A percentile compares a stretch with the other conserved stretches of the same genome.
Evolutionary conservation across 2,113 vertebrate species (phyloP).

Genomic region (Erinaceus europaeus): DNA sequence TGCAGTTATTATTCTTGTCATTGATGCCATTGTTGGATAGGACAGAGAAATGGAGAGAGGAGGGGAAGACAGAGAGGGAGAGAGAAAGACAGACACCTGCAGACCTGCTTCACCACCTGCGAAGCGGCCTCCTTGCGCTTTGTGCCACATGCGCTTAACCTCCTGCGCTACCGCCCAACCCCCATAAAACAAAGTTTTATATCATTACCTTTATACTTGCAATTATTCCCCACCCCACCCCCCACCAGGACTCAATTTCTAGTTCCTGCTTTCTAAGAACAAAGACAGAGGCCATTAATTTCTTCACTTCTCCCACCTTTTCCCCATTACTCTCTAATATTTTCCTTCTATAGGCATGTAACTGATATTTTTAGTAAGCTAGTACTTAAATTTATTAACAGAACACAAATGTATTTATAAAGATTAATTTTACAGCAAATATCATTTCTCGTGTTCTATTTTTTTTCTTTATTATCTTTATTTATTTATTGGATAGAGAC

Average conservation of each 20-base stretch:
- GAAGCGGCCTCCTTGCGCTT: no score
- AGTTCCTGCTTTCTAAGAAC: background rate
- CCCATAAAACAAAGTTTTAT: background rate
- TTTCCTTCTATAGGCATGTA: background rate
- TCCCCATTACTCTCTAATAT: background rate
- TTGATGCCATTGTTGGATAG: no score
- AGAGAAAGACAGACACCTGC: no score
- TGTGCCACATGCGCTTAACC: no score
- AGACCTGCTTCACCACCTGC: no score
- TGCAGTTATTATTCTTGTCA: no score
- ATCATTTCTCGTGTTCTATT: background rate
- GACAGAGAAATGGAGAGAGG: no score
- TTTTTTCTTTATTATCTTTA: no score
- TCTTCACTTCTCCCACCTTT: background rate
- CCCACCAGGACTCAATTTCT: background rate
- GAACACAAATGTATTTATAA: background rate
- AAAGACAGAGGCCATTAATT: background rate
- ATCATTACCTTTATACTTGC: background rate
- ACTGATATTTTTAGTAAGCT: background rate
- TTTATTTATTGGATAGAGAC: no score
- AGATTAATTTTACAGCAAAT: background rate
- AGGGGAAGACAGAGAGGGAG: background rate
- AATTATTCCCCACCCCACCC: no score
- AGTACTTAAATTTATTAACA: background rate
- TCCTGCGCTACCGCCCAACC: no score